Percentiles rank a stretch among this genome's conserved stretches.
phyloP scores from a whole-genome alignment of 2,888 invertebrate genomes.

The Lordiphosa andalusiaca region DNA sequence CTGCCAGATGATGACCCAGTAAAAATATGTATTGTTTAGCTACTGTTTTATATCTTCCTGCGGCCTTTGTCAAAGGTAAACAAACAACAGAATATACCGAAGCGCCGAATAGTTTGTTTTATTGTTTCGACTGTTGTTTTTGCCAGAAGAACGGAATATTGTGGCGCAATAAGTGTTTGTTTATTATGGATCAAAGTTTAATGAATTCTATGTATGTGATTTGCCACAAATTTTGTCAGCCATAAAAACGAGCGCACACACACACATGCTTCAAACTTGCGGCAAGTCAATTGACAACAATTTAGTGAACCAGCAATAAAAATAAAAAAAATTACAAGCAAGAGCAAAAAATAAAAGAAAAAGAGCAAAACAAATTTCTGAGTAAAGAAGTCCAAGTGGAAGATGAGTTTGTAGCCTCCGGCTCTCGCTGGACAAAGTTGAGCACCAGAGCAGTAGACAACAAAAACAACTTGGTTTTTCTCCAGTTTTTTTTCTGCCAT shows the following conservation, averaged over 20 bases:
- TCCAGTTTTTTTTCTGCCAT: slow-evolving; percentile 4
- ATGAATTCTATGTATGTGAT: slow-evolving; percentile 21
- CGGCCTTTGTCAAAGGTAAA: slow-evolving; percentile 39
- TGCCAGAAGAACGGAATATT: slow-evolving; percentile 17
- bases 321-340: neutral
- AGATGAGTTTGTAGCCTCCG: slow-evolving; percentile 29
- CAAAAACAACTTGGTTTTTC: slow-evolving; percentile 5
- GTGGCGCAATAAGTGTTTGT: slow-evolving; percentile 19
- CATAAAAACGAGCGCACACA: slow-evolving; percentile 17
- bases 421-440: slow-evolving; percentile 19
- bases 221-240: slow-evolving; percentile 3
- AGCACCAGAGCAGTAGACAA: slow-evolving; percentile 17
- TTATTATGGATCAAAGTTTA: slow-evolving; percentile 28
- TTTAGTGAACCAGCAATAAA: slow-evolving; percentile 48
- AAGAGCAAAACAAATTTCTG: slow-evolving; percentile 34
- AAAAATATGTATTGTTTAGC: slow-evolving; percentile 18
- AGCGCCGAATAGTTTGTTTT: slow-evolving; percentile 34
- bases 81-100: slow-evolving; percentile 20
- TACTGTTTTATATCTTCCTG: slow-evolving; percentile 40
- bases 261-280: slow-evolving; percentile 27
- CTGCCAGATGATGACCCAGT: slow-evolving; percentile 22
- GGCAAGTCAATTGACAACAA: slow-evolving; percentile 52
- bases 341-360: neutral
- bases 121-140: slow-evolving; percentile 20
- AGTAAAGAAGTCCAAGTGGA: slow-evolving; percentile 36